Conservation (phyloP, 2,888 invertebrate species). For the Gisinianus flammeolus region DNA sequence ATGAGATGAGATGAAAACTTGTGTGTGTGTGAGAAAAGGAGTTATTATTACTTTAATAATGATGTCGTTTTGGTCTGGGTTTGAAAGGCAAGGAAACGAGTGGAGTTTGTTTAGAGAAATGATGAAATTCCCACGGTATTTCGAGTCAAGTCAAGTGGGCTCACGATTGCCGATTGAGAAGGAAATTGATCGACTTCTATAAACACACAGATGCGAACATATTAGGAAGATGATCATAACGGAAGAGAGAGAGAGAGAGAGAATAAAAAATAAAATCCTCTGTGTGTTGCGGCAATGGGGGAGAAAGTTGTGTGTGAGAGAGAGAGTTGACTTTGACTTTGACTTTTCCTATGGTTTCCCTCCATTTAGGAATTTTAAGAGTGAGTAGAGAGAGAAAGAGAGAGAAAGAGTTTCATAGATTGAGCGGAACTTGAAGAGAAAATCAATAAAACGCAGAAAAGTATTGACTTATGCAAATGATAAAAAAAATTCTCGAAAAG, state of each 20-base stretch:
- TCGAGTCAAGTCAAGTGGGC: no score
- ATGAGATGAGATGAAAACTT: no score
- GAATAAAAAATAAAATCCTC: background rate
- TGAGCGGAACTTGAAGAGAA: background rate
- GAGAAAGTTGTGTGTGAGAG: background rate
- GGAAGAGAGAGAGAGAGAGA: background rate
- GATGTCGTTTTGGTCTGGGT: no score
- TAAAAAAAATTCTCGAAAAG: slow-evolving; percentile 25
- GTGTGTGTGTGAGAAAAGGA: no score
- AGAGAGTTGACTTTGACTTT: background rate
- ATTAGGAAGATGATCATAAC: background rate
- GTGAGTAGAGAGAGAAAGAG: background rate
- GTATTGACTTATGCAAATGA: slow-evolving; percentile 47
- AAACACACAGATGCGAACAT: background rate
- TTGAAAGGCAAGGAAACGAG: no score
- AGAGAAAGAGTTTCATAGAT: background rate
- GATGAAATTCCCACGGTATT: no score
- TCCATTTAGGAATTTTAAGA: background rate
- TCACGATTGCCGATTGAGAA: no score
- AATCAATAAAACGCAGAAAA: slow-evolving; percentile 44
- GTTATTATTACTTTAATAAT: no score
- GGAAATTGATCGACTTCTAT: background rate
- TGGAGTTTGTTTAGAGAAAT: no score
- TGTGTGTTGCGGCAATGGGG: background rate
- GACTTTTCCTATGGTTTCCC: background rate